phyloP scores from a whole-genome alignment of 2,797 vertebrate species.

The Sebastes minor region DNA sequence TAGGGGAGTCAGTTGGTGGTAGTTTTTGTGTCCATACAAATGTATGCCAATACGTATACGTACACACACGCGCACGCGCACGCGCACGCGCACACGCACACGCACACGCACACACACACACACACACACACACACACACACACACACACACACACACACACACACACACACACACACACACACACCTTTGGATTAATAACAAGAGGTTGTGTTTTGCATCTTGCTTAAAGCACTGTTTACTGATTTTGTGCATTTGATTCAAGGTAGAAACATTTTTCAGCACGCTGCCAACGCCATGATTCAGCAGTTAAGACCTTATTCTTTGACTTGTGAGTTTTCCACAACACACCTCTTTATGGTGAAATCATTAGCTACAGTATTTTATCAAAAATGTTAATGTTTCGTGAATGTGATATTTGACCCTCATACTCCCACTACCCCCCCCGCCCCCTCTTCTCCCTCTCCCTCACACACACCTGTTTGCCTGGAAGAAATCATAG shows the following conservation, averaged over 20 bases:
- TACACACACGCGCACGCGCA: too few species aligned
- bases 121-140: too few species aligned
- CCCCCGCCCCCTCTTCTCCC: fast-evolving
- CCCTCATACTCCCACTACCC: background rate
- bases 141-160: too few species aligned
- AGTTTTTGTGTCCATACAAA: too few species aligned
- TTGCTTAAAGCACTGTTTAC: background rate
- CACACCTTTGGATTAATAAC: too few species aligned
- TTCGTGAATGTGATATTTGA: background rate
- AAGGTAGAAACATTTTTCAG: background rate
- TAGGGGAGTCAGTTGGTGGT: too few species aligned
- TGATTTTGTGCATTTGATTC: background rate
- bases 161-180: fast-evolving
- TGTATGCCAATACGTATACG: too few species aligned
- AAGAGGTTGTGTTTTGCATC: too few species aligned
- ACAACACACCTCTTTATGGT: background rate
- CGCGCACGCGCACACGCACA: too few species aligned
- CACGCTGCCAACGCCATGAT: background rate
- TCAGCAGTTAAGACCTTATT: background rate
- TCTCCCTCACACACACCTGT: conserved; percentile 26
- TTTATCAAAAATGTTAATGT: background rate
- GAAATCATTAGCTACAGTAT: background rate
- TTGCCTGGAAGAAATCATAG: conserved; percentile 26
- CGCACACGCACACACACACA: too few species aligned
- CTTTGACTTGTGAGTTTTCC: background rate